Evolutionary conservation across 1,140 invertebrate genomes (phyloP), one percentile per base, ranked within the genome.

Genomic region (Cherax destructor): DNA sequence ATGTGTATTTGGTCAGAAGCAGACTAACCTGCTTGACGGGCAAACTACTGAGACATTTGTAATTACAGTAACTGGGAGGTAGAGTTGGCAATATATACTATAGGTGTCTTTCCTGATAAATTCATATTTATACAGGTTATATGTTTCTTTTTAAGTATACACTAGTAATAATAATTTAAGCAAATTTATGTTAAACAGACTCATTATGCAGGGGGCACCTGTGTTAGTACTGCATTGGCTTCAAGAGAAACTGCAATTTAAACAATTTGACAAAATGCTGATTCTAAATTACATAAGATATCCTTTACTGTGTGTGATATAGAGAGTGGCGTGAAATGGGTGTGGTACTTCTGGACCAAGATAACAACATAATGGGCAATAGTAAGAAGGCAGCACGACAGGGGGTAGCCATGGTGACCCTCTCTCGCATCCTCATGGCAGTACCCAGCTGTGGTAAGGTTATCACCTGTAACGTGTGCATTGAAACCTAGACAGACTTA

Each of bases 401-500:
- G 61, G 95, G 95, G 5, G 96, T 96, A 52, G 91, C 94, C 84
- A 95, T 96, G 93, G 96, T 96, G 16, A 94, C 95, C 21, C 78
- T 96, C 6, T 96, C 95, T n/a, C 93, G 96, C 91, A 95, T 96
- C 81, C 92, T 94, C 81, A 96, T 96, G 96, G 96, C 95, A 47
- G 93, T 94, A 84, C 95, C 95, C 24, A 94, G 94, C 86, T 95
- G 95, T 95, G 93, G 94, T 95, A 92, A 93, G 93, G 77, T 9
- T 56, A 56, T 13, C 4, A 30, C 69, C 6, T 74, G 24, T 30
- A 30, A 41, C 30, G 5, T 16, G 69, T 74, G 69, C 21, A 21
- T 9, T 24, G n/a, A 74, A 5, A 74, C 21, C 30, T 81, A 24
- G 79, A 30, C 30, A 79, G 78, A 79, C 21, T 18, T 18, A 50